Base-by-base conservation (phyloP, 2,113 vertebrate species). In the Drymodes brunneopygia region DNA sequence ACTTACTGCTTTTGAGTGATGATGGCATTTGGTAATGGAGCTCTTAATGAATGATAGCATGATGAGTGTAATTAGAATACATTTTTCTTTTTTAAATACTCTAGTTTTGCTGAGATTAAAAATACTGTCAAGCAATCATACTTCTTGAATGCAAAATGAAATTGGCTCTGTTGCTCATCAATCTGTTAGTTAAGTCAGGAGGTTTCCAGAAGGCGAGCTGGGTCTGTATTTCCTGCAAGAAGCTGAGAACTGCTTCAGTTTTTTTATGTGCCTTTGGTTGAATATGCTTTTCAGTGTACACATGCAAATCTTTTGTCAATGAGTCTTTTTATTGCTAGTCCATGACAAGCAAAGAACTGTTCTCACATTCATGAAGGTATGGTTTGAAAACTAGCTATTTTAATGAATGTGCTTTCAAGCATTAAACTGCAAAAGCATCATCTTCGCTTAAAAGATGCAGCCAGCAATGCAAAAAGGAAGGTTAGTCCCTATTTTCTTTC, bases 41-140 rank as follows among this genome's bases (percentile, higher is more conserved):
- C 36, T 96, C 75, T 91, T 93, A 94, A 85, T 91, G 61, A 97
- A 91, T 62, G 78, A 72, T 88, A 47, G 40, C 48, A 38, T 69
- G 56, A 82, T 92, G 51, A 95, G 50, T 78, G 67, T 86, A 89
- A 96, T 95, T 91, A 80, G 88, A 94, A 83, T 78, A 54, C n/a
- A 79, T 92, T 36, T 90, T 89, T 58, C 77, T 88, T 88, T 88
- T 96, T 80, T 86, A 81, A 91, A 86, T 23, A 15, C 36, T 53
- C 28, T 78, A 75, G 4, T 94, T 80, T 95, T 95, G 57, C 78
- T 85, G 80, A 71, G 69, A 86, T 90, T 90, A 81, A 81, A 95
- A 94, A 81, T 93, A 42, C 72, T 60, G 42, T 64, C 28, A 72
- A 77, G 73, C 53, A 79, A 54, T 78, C 60, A 23, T 74, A 29